Conservation (phyloP, 2,888 invertebrate species). For the Macrophya alboannulata region DNA sequence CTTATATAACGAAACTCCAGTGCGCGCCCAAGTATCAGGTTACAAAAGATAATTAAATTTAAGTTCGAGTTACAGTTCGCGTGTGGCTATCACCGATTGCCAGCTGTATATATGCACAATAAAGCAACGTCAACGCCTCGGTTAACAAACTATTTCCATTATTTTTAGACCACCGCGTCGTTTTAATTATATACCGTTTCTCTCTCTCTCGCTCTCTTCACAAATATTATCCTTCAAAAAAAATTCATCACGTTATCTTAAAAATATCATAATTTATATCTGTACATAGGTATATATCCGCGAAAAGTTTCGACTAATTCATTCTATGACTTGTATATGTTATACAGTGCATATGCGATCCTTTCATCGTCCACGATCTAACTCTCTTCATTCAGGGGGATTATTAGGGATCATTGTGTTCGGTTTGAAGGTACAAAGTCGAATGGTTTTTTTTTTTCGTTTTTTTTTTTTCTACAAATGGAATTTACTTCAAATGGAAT, state of each 20-base stretch:
- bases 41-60: slow-evolving; percentile 53
- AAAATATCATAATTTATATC: too few species aligned
- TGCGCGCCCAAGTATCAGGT: slow-evolving; percentile 36
- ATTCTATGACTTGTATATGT: too few species aligned
- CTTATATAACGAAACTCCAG: slow-evolving; percentile 34
- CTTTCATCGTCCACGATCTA: neutral
- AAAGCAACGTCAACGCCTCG: slow-evolving; percentile 35
- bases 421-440: neutral
- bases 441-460: neutral
- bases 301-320: neutral
- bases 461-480: too few species aligned
- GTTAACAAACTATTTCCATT: slow-evolving; percentile 34
- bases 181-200: slow-evolving; percentile 37
- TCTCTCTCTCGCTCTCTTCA: too few species aligned
- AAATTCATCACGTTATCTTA: slow-evolving; percentile 37
- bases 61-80: slow-evolving; percentile 55
- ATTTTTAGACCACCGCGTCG: neutral
- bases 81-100: slow-evolving; percentile 53
- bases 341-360: too few species aligned
- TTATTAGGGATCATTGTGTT: neutral
- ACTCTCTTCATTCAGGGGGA: neutral
- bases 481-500: too few species aligned
- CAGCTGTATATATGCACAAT: slow-evolving; percentile 32
- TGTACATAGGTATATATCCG: too few species aligned
- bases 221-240: neutral